A percentile compares a stretch with the other conserved stretches of the same genome.
Evolutionary conservation across 1,140 invertebrate genomes (phyloP).

Genomic region (Lepidotrigona ventralis): DNA sequence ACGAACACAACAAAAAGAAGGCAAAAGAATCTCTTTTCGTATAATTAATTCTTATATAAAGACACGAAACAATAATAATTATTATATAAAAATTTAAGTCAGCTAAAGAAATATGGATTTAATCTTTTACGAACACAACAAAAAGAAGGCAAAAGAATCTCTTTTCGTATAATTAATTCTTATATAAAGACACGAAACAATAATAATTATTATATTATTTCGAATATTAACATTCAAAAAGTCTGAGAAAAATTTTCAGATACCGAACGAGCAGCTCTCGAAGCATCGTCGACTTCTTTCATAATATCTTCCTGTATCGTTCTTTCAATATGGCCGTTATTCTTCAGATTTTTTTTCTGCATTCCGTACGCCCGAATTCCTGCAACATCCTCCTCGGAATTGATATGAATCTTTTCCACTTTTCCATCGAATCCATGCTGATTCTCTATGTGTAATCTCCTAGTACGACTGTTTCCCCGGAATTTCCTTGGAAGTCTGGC

Average conservation of each 20-base stretch:
- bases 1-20: not conserved
- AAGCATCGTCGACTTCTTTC: not conserved
- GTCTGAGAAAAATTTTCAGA: not conserved
- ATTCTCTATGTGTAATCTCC: slow-evolving; percentile 56
- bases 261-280: slow-evolving; percentile 38
- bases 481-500: slow-evolving; percentile 25
- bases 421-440: slow-evolving; percentile 68
- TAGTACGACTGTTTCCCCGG: not conserved
- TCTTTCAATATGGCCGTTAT: slow-evolving; percentile 53
- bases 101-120: not conserved
- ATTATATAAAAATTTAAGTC: not conserved
- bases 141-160: not conserved
- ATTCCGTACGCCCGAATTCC: slow-evolving; percentile 63
- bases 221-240: not conserved
- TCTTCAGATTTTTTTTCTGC: slow-evolving; percentile 54
- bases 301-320: not conserved
- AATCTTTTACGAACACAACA: not conserved
- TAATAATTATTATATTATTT: not conserved
- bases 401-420: slow-evolving; percentile 62
- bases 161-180: not conserved
- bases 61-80: not conserved
- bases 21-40: not conserved
- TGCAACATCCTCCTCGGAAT: slow-evolving; percentile 44
- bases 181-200: not conserved
- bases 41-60: not conserved